These are phyloP conservation scores for Eubasilissa splendida DNA, from an alignment of 2,888 invertebrate genomes.

Conservation along the genomic window DNA sequence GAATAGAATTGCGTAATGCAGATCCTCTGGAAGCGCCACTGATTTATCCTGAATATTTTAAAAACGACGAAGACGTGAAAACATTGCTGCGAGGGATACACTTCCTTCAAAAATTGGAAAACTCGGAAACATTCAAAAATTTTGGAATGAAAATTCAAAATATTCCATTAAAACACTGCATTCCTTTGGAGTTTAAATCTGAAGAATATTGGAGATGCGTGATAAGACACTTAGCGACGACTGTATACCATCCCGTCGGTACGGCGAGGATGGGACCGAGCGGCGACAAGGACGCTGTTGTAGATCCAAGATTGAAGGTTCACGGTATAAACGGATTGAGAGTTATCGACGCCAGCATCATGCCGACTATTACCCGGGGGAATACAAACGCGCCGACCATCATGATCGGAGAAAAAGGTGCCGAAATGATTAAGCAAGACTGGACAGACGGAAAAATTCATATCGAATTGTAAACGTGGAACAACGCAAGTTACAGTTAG, in stretches of 20 bases:
- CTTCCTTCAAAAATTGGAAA: conserved; percentile 64
- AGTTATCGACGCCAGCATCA: conserved; percentile 71
- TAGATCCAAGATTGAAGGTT: conserved; percentile 70
- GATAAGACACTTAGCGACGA: conserved; percentile 70
- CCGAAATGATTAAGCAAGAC: conserved; percentile 66
- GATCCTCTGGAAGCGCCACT: conserved; percentile 75
- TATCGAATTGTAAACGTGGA: neutral
- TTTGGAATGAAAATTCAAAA: conserved; percentile 63
- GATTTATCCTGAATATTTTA: conserved; percentile 77
- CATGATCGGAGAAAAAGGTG: conserved; percentile 70
- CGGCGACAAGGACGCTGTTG: conserved; percentile 68
- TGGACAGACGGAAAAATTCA: conserved; percentile 57
- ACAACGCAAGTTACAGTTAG: neutral
- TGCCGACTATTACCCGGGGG: conserved; percentile 72
- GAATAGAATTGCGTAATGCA: conserved; percentile 70
- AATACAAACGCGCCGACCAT: conserved; percentile 72
- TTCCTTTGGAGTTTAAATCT: conserved; percentile 61
- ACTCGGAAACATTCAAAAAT: conserved; percentile 65
- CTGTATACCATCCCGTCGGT: conserved; percentile 79
- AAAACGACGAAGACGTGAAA: conserved; percentile 71
- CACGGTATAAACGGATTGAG: conserved; percentile 72
- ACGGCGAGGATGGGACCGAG: conserved; percentile 79
- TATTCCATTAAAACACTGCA: conserved; percentile 64
- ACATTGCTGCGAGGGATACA: conserved; percentile 67
- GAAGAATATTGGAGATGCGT: conserved; percentile 75